These are phyloP conservation scores for Melanostigma gelatinosum DNA, from an alignment of 2,113 vertebrate genomes.

Conservation along the genomic window DNA sequence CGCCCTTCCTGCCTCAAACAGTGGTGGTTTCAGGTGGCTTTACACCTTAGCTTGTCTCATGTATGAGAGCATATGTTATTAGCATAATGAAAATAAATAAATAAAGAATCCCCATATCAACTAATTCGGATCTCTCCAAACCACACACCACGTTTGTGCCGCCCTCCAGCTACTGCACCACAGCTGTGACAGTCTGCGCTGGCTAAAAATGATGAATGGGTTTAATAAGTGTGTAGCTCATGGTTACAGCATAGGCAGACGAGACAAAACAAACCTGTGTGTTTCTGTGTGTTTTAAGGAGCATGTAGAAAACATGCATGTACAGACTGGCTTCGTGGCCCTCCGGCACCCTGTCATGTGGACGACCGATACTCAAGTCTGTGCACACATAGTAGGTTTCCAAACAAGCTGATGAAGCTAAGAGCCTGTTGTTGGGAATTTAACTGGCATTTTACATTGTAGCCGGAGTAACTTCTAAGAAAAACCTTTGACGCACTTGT, in stretches of 20 bases:
- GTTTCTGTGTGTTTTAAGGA: slow-evolving; percentile 60
- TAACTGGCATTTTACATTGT: background rate
- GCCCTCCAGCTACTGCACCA: slow-evolving; percentile 41
- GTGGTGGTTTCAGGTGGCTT: background rate
- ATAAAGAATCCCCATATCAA: slow-evolving; percentile 28
- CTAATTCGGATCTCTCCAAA: slow-evolving; percentile 37
- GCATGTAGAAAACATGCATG: slow-evolving; percentile 69
- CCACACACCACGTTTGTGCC: slow-evolving; percentile 25
- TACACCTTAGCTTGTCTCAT: background rate
- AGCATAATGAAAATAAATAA: background rate
- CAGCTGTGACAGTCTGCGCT: slow-evolving; percentile 29
- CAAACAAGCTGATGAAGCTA: background rate
- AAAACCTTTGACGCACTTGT: background rate
- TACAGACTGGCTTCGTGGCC: slow-evolving; percentile 62
- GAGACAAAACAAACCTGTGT: slow-evolving; percentile 72
- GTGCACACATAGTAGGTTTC: background rate
- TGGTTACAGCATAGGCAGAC: slow-evolving; percentile 65
- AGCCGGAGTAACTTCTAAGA: background rate
- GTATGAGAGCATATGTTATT: background rate
- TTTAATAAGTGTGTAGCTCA: slow-evolving; percentile 78
- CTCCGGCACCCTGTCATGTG: background rate
- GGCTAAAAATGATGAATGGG: slow-evolving; percentile 71
- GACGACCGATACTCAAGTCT: slow-evolving; percentile 1
- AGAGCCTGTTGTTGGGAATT: background rate
- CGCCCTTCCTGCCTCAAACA: background rate